Evolutionary conservation across 2,888 invertebrate genomes (phyloP), one percentile per base, ranked within the genome.

Genomic region (Drosophila anomalipes): DNA sequence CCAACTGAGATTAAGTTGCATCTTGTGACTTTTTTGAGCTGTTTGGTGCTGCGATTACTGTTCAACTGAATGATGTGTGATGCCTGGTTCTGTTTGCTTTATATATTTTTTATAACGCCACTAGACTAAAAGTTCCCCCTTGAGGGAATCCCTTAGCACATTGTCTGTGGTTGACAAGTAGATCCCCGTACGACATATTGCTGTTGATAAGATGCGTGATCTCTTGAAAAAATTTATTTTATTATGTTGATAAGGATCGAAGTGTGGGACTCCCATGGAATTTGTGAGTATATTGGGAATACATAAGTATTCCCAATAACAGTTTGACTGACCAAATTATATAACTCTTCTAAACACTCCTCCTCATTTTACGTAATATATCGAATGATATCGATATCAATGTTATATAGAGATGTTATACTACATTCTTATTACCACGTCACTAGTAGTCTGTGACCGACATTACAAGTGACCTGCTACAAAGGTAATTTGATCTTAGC

Each of bases 171-270:
- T 65, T 63, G 71, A 44, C 62, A 56, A 59, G 84, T 86, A 69
- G 56, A 77, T 83, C 77, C 83, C 83, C 83, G 32, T 9, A n/a
- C 14, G 41, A 22, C 9, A 30, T 44, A 16, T 30, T 39, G 19
- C 5, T 14, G 22, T 14, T 74, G 59, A 61, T 64, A 70, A 76
- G 64, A 19, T 51, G 44, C 26, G 7, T 47, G 52, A 61, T 51
- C 65, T 72, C 1, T 16, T 26, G 14, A 35, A 35, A 14, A 4
- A 14, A 4, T 35, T 7, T 47, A 16, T 16, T 26, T 26, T 16
- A 39, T 22, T 28, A n/a, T 22, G 28, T 2, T 53, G 22, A 19
- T 28, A 41, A 37, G 3, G 26, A 14, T 5, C 1, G 3, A 22
- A n/a, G 44, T 22, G 72, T 63, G 19, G 41, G 10, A 41, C 32